Conservation (phyloP, 2,113 vertebrate species). For the Glareola pratincola region DNA sequence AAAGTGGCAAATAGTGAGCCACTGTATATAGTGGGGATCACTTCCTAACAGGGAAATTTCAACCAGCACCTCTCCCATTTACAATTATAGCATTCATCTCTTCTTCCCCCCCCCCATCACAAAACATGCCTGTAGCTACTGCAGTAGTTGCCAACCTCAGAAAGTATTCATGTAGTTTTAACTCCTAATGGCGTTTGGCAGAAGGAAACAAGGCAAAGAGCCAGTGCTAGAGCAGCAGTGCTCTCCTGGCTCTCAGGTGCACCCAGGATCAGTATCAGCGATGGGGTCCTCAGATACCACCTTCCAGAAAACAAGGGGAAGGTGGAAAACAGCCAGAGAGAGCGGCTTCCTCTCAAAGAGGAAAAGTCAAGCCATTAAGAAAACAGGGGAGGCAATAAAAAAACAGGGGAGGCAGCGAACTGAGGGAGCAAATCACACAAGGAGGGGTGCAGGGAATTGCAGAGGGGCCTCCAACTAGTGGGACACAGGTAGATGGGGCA, state of each 20-base stretch:
- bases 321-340: neutral
- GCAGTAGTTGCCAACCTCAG: neutral
- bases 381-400: neutral
- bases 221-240: neutral
- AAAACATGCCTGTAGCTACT: slow-evolving; percentile 14
- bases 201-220: neutral
- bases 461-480: neutral
- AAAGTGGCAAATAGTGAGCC: neutral
- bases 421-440: neutral
- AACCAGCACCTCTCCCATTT: neutral
- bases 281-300: neutral
- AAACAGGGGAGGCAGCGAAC: fast-evolving
- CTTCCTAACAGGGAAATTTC: neutral
- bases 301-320: neutral
- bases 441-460: neutral
- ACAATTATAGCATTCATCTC: slow-evolving; percentile 42
- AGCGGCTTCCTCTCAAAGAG: neutral
- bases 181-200: neutral
- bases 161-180: neutral
- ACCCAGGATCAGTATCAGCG: fast-evolving
- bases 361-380: neutral
- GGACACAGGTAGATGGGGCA: neutral
- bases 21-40: neutral
- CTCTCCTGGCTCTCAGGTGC: slow-evolving; percentile 18
- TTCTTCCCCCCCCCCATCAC: neutral